Conservation (phyloP, 2,888 invertebrate genomes). For the Tupiocoris notatus region DNA sequence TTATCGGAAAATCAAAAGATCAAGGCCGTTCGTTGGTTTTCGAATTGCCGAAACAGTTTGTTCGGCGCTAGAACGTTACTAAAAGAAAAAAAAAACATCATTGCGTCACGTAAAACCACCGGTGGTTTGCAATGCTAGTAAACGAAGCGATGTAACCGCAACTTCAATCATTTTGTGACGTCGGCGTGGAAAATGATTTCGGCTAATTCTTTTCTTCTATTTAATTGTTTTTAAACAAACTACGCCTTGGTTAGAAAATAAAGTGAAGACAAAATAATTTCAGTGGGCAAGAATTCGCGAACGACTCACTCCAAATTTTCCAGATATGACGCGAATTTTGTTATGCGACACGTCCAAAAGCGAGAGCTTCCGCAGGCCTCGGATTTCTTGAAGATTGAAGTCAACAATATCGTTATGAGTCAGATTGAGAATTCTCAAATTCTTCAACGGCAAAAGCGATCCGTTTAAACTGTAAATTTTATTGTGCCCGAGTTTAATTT, state of each 20-base stretch:
- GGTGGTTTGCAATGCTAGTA: too few species aligned
- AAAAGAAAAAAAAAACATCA: too few species aligned
- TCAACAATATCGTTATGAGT: conserved; percentile 73
- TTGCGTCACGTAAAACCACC: too few species aligned
- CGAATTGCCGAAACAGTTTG: too few species aligned
- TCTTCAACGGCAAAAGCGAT: conserved; percentile 67
- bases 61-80: too few species aligned
- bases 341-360: conserved; percentile 76
- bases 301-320: conserved; percentile 36
- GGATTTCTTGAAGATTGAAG: conserved; percentile 77
- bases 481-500: conserved; percentile 71
- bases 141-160: too few species aligned
- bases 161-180: too few species aligned
- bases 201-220: neutral
- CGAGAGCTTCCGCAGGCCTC: conserved; percentile 68
- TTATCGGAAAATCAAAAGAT: too few species aligned
- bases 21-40: too few species aligned
- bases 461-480: conserved; percentile 69
- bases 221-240: neutral
- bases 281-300: too few species aligned
- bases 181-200: neutral
- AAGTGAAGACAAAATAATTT: too few species aligned
- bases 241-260: too few species aligned
- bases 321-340: conserved; percentile 64
- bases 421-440: conserved; percentile 68